Percentiles rank a stretch among this genome's conserved stretches.
phyloP scores from a whole-genome alignment of 2,888 invertebrate genomes.

The Drosophila lutescens region DNA sequence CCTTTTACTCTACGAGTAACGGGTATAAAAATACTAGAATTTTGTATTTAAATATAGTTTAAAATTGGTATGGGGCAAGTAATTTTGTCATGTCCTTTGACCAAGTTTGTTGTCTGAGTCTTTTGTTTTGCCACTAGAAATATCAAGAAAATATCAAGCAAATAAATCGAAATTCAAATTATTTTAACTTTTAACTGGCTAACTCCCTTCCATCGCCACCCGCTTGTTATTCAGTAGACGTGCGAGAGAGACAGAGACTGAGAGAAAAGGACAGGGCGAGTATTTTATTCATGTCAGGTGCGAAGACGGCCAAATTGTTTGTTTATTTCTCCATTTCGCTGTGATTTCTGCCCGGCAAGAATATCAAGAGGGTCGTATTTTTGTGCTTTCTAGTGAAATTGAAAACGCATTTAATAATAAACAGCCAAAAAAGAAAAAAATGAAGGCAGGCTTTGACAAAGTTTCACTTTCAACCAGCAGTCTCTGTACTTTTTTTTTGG shows the following conservation, averaged over 20 bases:
- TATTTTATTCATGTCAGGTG: conserved; percentile 29
- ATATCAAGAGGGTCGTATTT: conserved; percentile 60
- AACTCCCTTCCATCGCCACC: background rate
- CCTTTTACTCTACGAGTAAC: too few species aligned
- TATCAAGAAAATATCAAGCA: too few species aligned
- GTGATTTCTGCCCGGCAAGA: conserved; percentile 63
- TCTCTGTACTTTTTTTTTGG: background rate
- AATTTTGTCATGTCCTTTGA: background rate
- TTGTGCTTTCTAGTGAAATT: conserved; percentile 75
- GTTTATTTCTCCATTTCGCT: conserved; percentile 63
- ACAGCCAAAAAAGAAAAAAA: conserved; percentile 16
- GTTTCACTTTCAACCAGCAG: conserved; percentile 66
- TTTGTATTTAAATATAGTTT: too few species aligned
- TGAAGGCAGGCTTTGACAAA: conserved; percentile 45
- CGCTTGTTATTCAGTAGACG: conserved; percentile 5
- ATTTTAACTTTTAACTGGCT: background rate
- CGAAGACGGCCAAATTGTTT: conserved; percentile 36
- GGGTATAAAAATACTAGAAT: too few species aligned
- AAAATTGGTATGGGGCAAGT: too few species aligned
- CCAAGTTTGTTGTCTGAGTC: conserved; percentile 72
- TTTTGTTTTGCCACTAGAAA: conserved; percentile 45
- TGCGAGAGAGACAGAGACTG: background rate
- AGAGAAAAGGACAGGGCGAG: conserved; percentile 9
- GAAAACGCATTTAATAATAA: conserved; percentile 73
- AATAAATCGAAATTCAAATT: background rate